These are phyloP conservation scores for Eulemur albifrons DNA, from an alignment of 2,797 vertebrate genomes.

Conservation along the genomic window DNA sequence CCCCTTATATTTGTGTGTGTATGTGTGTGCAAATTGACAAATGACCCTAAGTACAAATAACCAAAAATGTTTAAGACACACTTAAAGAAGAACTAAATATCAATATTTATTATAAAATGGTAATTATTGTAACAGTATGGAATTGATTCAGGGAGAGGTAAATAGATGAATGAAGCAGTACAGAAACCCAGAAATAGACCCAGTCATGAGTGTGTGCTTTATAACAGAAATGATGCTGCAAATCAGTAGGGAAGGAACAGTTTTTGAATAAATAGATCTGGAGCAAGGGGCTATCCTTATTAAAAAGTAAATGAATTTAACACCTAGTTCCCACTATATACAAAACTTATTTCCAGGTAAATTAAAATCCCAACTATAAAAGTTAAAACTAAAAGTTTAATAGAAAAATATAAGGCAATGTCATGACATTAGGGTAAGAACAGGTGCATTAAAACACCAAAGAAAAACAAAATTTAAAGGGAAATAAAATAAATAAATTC, in stretches of 20 bases:
- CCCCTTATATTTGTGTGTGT: neutral
- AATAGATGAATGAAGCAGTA: neutral
- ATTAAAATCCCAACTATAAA: slow-evolving; percentile 37
- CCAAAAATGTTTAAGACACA: neutral
- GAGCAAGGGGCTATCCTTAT: neutral
- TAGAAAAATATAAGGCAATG: neutral
- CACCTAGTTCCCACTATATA: neutral
- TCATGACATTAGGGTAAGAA: neutral
- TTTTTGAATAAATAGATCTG: slow-evolving; percentile 9
- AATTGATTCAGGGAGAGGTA: neutral
- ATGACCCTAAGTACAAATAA: neutral
- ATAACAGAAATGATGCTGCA: neutral
- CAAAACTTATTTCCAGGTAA: slow-evolving; percentile 32
- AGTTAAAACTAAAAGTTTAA: slow-evolving; percentile 10
- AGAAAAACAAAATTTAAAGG: slow-evolving; percentile 6
- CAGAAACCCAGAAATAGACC: slow-evolving; percentile 4
- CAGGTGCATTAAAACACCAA: neutral
- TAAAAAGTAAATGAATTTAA: neutral
- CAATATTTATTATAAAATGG: neutral
- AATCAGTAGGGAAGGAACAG: neutral
- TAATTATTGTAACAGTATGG: neutral
- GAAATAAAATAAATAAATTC: neutral
- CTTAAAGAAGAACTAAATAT: neutral
- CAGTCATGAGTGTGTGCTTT: neutral
- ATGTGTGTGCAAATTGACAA: neutral